Percentiles rank a stretch among this genome's conserved stretches.
phyloP scores from a whole-genome alignment of 1,140 invertebrate genomes.

The Bombus pascuorum region DNA sequence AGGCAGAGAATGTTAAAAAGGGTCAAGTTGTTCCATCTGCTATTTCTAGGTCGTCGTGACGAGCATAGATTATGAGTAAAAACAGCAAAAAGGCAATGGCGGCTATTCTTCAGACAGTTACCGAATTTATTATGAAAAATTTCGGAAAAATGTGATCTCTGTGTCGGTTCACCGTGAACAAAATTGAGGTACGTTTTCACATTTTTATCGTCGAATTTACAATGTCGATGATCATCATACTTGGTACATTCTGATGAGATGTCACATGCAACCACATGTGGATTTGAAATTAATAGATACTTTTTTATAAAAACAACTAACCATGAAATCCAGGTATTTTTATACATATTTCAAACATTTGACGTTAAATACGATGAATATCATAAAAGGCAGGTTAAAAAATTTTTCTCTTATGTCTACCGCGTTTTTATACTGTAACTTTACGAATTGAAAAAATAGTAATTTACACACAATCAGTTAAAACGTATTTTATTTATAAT shows the following conservation, averaged over 20 bases:
- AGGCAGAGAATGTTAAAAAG: constrained; percentile 1
- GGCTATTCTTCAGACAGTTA: constrained; percentile 57
- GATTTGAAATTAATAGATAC: constrained; percentile 42
- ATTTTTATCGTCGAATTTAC: not conserved
- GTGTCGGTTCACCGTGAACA: constrained; percentile 30
- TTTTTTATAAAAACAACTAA: constrained; percentile 38
- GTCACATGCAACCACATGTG: constrained; percentile 58
- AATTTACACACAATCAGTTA: not conserved
- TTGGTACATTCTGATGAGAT: not conserved
- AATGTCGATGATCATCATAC: not conserved
- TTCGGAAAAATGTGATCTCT: constrained; percentile 68
- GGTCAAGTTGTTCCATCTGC: constrained; percentile 52
- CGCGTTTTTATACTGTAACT: not conserved
- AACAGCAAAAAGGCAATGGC: constrained; percentile 70
- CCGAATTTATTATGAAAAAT: constrained; percentile 62
- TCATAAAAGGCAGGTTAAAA: not conserved
- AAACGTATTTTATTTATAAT: constrained; percentile 20
- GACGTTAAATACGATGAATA: not conserved
- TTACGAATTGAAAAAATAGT: not conserved
- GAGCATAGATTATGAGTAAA: constrained; percentile 58
- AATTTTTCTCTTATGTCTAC: not conserved
- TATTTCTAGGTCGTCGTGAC: constrained; percentile 57
- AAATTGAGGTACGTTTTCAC: constrained; percentile 59
- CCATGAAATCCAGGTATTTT: not conserved
- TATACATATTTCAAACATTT: not conserved